A percentile compares a stretch with the other conserved stretches of the same genome.
Conservation (phyloP, 2,888 invertebrate species). For the Scelioninae gen. 2 region DNA sequence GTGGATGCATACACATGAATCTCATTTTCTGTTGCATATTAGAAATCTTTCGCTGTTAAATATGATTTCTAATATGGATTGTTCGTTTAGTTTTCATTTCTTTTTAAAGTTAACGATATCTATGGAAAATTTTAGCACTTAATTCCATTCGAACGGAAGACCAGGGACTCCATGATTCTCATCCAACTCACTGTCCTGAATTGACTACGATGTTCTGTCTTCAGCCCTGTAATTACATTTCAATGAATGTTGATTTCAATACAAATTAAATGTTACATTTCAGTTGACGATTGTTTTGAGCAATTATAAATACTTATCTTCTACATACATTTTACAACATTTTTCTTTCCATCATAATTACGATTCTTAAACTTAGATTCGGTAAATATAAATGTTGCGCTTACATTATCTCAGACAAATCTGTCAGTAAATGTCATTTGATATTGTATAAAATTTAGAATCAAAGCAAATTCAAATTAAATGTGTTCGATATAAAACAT, state of each 20-base stretch:
- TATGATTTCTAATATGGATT: conserved; percentile 39
- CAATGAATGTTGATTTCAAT: conserved; percentile 45
- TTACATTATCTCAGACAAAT: no score
- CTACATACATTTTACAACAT: conserved; percentile 31
- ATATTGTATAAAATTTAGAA: no score
- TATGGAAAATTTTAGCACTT: conserved; percentile 40
- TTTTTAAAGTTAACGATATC: conserved; percentile 17
- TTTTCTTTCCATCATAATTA: conserved; percentile 23
- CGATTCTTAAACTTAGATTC: conserved; percentile 8
- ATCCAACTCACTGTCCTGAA: conserved; percentile 46
- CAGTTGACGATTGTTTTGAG: conserved; percentile 20
- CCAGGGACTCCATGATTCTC: conserved; percentile 32
- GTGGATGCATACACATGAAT: conserved; percentile 42
- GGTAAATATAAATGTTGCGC: neutral
- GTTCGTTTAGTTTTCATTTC: conserved; percentile 26
- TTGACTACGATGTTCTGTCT: conserved; percentile 52
- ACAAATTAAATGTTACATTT: conserved; percentile 17
- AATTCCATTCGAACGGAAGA: conserved; percentile 52
- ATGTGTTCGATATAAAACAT: no score
- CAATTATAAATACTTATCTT: conserved; percentile 47
- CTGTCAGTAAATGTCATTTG: no score
- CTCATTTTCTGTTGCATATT: conserved; percentile 41
- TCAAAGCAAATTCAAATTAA: no score
- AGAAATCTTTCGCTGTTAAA: conserved; percentile 36
- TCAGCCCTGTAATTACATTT: conserved; percentile 56